A percentile compares a stretch with the other conserved stretches of the same genome.
Conservation (phyloP, 2,797 vertebrate genomes). For the Gymnothorax javanicus region DNA sequence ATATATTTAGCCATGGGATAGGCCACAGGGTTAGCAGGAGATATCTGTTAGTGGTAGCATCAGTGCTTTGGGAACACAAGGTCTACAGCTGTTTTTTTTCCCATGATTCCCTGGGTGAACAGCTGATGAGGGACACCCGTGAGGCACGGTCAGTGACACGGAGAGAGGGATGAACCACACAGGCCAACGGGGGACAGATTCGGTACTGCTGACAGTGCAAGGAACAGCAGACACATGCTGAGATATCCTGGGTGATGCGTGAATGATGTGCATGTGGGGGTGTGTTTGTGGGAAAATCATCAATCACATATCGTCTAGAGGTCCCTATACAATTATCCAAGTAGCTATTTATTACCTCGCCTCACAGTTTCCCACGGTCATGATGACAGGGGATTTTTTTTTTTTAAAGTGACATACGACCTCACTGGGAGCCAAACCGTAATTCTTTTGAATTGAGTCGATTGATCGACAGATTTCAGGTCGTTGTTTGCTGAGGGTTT, state of each 20-base stretch:
- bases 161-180: background rate
- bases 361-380: slow-evolving; percentile 1
- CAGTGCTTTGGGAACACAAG: slow-evolving; percentile 7
- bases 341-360: background rate
- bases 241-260: slow-evolving; percentile 3
- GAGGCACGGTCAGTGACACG: background rate
- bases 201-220: background rate
- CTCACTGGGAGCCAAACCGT: too few relatives aligned
- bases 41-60: slow-evolving; percentile 11
- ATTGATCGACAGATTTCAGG: background rate
- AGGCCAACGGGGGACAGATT: background rate
- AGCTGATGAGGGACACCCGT: background rate
- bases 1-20: background rate
- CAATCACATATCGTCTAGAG: background rate
- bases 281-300: slow-evolving; percentile 11
- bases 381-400: background rate
- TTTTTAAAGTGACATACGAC: too few relatives aligned
- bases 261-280: background rate
- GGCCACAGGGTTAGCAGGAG: background rate
- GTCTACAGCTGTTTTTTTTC: background rate
- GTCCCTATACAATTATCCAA: background rate
- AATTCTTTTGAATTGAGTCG: background rate
- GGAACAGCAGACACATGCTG: slow-evolving; percentile 10
- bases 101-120: slow-evolving; percentile 11
- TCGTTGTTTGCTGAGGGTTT: background rate